Percentiles rank a stretch among this genome's conserved stretches.
These are phyloP conservation scores for Nipponia nippon DNA, from an alignment of 2,113 vertebrate species.

Conservation along the genomic window DNA sequence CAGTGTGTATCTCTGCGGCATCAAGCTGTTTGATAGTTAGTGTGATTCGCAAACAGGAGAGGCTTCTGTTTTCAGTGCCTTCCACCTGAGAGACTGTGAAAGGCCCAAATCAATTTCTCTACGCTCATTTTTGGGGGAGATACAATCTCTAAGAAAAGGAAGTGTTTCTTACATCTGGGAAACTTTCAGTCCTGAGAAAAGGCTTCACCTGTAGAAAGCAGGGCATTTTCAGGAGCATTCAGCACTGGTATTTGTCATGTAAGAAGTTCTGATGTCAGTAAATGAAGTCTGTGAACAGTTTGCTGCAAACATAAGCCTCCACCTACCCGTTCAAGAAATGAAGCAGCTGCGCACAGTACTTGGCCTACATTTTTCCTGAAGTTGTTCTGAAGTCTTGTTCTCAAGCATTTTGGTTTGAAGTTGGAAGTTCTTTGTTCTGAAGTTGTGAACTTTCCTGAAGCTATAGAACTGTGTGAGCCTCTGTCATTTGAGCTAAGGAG, in stretches of 20 bases:
- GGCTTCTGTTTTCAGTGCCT: not conserved
- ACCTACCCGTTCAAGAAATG: not conserved
- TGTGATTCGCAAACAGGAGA: not conserved
- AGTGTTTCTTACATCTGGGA: not conserved
- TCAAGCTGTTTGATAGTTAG: not conserved
- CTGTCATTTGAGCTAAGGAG: not conserved
- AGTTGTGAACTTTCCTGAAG: not conserved
- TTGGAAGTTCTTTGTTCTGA: not conserved
- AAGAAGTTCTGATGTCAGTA: not conserved
- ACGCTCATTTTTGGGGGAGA: not conserved
- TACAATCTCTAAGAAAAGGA: not conserved
- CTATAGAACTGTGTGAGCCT: not conserved
- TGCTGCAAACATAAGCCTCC: not conserved
- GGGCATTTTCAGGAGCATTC: not conserved
- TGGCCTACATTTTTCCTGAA: not conserved
- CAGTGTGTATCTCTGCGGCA: not conserved
- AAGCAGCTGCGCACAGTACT: not conserved
- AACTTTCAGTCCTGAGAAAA: not conserved
- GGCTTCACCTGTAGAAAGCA: not conserved
- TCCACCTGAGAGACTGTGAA: not conserved
- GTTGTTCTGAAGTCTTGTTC: not conserved
- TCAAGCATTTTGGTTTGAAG: not conserved
- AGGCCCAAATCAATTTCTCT: not conserved
- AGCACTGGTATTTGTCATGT: not conserved
- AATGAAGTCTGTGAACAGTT: not conserved